Conservation (phyloP, 2,113 vertebrate species). For the Chionomys nivalis region DNA sequence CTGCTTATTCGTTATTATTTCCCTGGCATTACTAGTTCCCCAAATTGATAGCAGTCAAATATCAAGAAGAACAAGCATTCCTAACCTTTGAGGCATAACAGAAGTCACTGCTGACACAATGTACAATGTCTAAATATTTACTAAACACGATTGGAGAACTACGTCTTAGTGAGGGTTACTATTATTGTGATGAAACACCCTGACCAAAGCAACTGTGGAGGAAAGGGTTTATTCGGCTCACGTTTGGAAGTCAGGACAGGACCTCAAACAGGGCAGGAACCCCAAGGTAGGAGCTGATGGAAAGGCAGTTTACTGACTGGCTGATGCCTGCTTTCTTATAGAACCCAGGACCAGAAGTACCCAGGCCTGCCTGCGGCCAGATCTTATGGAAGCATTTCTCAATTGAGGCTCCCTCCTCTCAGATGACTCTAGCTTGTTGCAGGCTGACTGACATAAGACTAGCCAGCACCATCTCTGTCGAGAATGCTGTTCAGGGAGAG, state of each 20-base stretch:
- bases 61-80: not conserved
- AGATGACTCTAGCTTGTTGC: too few relatives aligned
- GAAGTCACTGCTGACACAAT: not conserved
- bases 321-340: not conserved
- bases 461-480: not conserved
- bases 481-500: constrained; percentile 12
- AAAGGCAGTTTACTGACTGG: not conserved
- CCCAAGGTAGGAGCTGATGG: not conserved
- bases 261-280: not conserved
- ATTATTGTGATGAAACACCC: not conserved
- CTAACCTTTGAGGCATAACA: not conserved
- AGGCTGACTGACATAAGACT: not conserved
- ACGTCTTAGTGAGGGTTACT: not conserved
- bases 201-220: not conserved
- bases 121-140: constrained; percentile 45
- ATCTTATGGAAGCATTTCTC: not conserved
- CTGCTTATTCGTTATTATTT: not conserved
- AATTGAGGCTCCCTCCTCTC: not conserved
- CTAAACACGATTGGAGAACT: constrained; percentile 27
- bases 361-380: not conserved
- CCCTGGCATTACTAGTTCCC: not conserved
- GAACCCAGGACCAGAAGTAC: not conserved
- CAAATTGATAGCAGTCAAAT: not conserved
- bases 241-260: not conserved
- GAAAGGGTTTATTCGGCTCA: not conserved